Evolutionary conservation across 2,888 invertebrate genomes (phyloP).

Genomic region (Drosophila kokeensis): DNA sequence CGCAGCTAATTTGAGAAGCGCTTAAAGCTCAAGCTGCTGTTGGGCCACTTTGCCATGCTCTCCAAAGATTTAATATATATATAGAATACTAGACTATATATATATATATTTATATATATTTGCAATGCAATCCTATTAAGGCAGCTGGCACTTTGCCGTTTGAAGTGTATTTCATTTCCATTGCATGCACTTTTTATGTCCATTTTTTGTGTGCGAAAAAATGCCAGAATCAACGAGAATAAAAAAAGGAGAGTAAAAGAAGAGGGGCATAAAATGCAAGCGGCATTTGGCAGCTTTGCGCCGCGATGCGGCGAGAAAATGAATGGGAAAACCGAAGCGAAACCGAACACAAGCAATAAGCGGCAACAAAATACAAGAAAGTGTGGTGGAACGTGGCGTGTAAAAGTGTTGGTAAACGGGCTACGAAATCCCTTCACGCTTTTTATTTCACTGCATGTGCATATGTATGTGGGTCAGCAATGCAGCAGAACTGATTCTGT

Average conservation of each 20-base stretch:
- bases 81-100: conserved; percentile 1
- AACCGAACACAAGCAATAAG: conserved; percentile 19
- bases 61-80: conserved; percentile 18
- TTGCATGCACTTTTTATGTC: conserved; percentile 55
- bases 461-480: conserved; percentile 64
- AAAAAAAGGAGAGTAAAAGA: conserved; percentile 6
- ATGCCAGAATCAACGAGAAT: conserved; percentile 41
- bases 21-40: conserved; percentile 31
- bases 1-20: conserved; percentile 62
- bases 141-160: conserved; percentile 38
- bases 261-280: conserved; percentile 66
- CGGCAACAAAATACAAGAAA: conserved; percentile 28
- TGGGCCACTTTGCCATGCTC: conserved; percentile 30
- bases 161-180: conserved; percentile 67
- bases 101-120: conserved; percentile 6
- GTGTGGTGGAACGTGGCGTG: conserved; percentile 51
- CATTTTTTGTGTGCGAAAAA: conserved; percentile 51
- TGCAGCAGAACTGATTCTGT: conserved; percentile 39
- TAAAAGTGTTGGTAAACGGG: conserved; percentile 74
- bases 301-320: conserved; percentile 62
- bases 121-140: conserved; percentile 28
- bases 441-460: conserved; percentile 37
- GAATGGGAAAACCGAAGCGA: conserved; percentile 42
- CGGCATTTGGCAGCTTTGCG: conserved; percentile 60
- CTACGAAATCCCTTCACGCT: conserved; percentile 59